Evolutionary conservation across 2,888 invertebrate species (phyloP), one percentile per base, ranked within the genome.

Genomic region (Papilio protenor): DNA sequence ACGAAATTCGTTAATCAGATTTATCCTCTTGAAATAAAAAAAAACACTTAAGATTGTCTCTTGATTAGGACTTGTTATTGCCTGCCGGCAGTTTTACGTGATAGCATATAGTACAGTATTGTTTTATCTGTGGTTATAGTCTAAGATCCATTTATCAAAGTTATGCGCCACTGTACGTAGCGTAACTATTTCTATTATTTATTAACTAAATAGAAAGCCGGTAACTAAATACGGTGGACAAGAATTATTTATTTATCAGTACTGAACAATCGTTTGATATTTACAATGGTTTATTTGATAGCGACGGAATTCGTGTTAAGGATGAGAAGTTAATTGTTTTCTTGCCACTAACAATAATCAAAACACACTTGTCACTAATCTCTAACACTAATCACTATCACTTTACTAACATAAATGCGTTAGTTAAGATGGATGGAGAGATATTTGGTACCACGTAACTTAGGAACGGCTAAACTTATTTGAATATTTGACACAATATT

Each of bases 191-290:
- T 33, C 33, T 64, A 18, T 6, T 18, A 64, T 40, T 64, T 10
- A 33, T 64, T 64, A 64, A 64, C 18, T 66, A 66, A 66, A 66
- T 40, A 40, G 33, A 18, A 66, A 66, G 66, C 66, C 66, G 66
- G 66, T 66, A 64, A 8, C 18, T 64, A 66, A 33, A 66, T 27
- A 33, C 16, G 33, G 21, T 33, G 64, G 18, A 40, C 66, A n/a
- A n/a, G 18, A 40, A 27, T 40, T 66, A 40, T 66, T 66, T 70
- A 14, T 21, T 27, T 33, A 11, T 23, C 2, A 61, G 5, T 18
- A 49, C 3, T 49, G 45, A 49, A 74, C 27, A 49, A 64, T 33
- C 16, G 49, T 49, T 12, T 71, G 18, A 40, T 40, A 66, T 11
- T 2, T 66, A n/a, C 10, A 8, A 27, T 71, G n/a, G 45, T 47